A percentile compares a stretch with the other conserved stretches of the same genome.
Evolutionary conservation across 1,140 invertebrate species (phyloP).

Genomic region (Notospermus geniculatus): DNA sequence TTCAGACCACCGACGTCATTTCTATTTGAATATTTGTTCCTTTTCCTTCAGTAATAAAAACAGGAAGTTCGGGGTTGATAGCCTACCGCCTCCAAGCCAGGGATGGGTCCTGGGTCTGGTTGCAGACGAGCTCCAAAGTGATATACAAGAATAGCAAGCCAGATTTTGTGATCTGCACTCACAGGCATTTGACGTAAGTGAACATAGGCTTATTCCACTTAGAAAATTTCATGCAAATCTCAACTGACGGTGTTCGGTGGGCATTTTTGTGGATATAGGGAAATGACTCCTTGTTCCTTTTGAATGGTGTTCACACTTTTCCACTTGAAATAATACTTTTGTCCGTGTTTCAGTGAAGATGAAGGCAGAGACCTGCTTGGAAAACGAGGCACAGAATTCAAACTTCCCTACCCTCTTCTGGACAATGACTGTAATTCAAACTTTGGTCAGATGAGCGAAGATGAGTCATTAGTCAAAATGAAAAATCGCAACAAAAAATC

Average conservation of each 20-base stretch:
- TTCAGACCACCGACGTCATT: too few species aligned
- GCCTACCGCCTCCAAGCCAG: slow-evolving; percentile 95
- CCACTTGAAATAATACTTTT: slow-evolving; percentile 7
- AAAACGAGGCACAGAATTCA: slow-evolving; percentile 98
- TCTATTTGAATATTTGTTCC: too few species aligned
- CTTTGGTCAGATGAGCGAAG: slow-evolving; percentile 45
- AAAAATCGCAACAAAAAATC: slow-evolving; percentile 68
- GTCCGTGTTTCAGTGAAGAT: slow-evolving; percentile 82
- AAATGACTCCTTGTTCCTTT: not conserved
- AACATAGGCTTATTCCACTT: not conserved
- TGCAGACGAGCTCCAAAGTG: slow-evolving; percentile 93
- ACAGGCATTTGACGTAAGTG: slow-evolving; percentile 92
- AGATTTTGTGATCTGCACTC: slow-evolving; percentile 97
- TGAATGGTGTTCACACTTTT: slow-evolving; percentile 17
- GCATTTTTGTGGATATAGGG: not conserved
- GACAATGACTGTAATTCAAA: slow-evolving; percentile 53
- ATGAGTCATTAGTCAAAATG: slow-evolving; percentile 38
- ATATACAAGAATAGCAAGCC: slow-evolving; percentile 99
- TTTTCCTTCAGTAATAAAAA: slow-evolving; percentile 96
- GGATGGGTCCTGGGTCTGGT: slow-evolving; percentile 86
- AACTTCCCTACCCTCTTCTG: slow-evolving; percentile 90
- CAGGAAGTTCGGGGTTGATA: slow-evolving; percentile 96
- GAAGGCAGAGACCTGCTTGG: slow-evolving; percentile 93
- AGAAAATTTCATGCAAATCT: too few species aligned
- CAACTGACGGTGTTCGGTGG: too few species aligned